Percentiles rank a stretch among this genome's conserved stretches.
Evolutionary conservation across 2,888 invertebrate genomes (phyloP).

Genomic region (Sarcophaga carnaria): DNA sequence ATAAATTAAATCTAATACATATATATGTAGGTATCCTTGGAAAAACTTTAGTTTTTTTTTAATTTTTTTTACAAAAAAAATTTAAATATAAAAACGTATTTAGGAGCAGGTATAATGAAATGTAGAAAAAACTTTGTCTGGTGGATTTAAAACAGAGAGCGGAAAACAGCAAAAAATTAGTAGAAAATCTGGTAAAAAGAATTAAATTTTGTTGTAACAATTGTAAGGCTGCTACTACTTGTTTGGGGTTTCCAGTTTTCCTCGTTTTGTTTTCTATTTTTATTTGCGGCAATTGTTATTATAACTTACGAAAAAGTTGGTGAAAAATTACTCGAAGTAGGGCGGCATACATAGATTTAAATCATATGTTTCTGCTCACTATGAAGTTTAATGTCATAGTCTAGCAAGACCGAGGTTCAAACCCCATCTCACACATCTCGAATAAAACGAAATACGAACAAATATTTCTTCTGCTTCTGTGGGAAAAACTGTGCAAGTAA

Average conservation of each 20-base stretch:
- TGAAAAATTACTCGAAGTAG: too few relatives aligned
- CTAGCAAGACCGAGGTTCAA: too few relatives aligned
- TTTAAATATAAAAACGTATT: too few relatives aligned
- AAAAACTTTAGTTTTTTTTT: neutral
- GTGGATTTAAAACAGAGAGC: slow-evolving; percentile 3
- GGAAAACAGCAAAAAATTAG: neutral
- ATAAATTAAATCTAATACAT: slow-evolving; percentile 27
- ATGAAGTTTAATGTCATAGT: too few relatives aligned
- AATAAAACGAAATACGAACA: too few relatives aligned
- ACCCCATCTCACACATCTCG: too few relatives aligned
- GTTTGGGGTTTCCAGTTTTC: slow-evolving; percentile 49
- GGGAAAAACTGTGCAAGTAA: too few relatives aligned
- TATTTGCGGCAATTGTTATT: slow-evolving; percentile 44
- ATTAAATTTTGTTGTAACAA: slow-evolving; percentile 47
- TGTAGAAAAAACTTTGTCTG: slow-evolving; percentile 39
- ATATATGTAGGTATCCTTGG: neutral
- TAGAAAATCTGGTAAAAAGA: slow-evolving; percentile 16
- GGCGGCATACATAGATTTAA: too few relatives aligned
- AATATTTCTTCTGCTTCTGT: too few relatives aligned
- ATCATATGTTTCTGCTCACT: too few relatives aligned
- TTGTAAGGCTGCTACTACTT: slow-evolving; percentile 36
- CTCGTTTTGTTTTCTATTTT: slow-evolving; percentile 14
- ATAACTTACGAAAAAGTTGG: neutral
- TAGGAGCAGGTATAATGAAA: neutral
- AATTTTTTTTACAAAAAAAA: neutral